Evolutionary conservation across 2,888 invertebrate species (phyloP), one percentile per base, ranked within the genome.

Genomic region (Mesorhabditis belari): DNA sequence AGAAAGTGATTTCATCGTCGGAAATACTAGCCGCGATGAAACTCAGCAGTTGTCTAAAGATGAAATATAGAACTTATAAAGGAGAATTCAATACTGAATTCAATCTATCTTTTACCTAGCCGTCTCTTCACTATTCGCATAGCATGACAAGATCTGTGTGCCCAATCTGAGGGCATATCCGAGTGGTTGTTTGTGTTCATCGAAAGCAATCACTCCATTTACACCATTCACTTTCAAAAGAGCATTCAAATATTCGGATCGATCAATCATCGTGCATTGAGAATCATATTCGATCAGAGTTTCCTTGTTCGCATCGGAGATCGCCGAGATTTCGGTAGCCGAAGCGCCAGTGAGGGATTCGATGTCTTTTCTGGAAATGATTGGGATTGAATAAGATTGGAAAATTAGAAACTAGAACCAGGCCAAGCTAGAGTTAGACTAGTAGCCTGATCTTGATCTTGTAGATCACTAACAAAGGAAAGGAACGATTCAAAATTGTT

Each of bases 121-220:
- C 53, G 67, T 66, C 28, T 67, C 61, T 23, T 64, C 65, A 26
- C 64, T 64, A 24, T 78, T 76, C 35, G 75, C 76, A 60, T 78
- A 78, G 59, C 75, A 74, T 29, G 75, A 75, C n/a, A 78, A 70
- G 49, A 78, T 60, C 19, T 70, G 66, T 49, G 68, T 66, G 25
- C 64, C 58, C 19, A 70, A 66, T 27, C 68, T 60, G 21, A 76
- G 64, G 9, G 71, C 69, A 63, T 78, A 78, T 25, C 78, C 78
- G 27, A 64, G 62, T n/a, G 70, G 70, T 26, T 69, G 64, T 9
- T 66, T 66, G 28, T 66, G 53, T 27, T 60, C 66, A 57, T 64
- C 63, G 49, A 67, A 66, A 5, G 73, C 74, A 49, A 74, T 55
- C 23, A 65, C 66, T 2, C 70, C 70, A 21, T 25, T 21, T 27